Evolutionary conservation across 2,888 invertebrate genomes (phyloP), one percentile per base, ranked within the genome.

Genomic region (Timema podura): DNA sequence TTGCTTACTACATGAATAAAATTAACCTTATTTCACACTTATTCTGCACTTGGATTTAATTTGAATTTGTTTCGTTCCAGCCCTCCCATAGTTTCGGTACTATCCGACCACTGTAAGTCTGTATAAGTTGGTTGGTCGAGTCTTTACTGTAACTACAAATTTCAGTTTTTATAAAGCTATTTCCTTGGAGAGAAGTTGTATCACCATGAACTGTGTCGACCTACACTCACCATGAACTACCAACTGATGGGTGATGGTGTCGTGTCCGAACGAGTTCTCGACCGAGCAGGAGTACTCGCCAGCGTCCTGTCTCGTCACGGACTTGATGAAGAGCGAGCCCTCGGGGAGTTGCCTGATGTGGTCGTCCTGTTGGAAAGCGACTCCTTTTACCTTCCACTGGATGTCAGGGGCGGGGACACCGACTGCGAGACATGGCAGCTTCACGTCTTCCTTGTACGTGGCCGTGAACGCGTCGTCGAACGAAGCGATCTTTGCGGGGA

Each of bases 231-330:
- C 91, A 76, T 93, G 91, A 0, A 97, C 94, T 74, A 93, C 89
- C 68, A 97, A 86, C 70, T 92, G 91, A 81, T 96, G 95, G 0
- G 93, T 93, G 67, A 96, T 94, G 15, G 93, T 92, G 78, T 96
- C 96, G 76, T 93, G 92, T 67, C 96, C 96, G 80, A 94, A 94
- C 45, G 91, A 90, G 82, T 97, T 97, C 80, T 95, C 93, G 16
- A 95, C 96, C 76, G 91, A 90, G 82, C 97, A 97, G 0, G 95
- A 91, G 80, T 97, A 97, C 82, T 96, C 96, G 69, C 95, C 96
- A 69, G 95, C 94, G 82, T 97, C 96, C 73, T 91, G 90, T 48
- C 95, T 88, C 65, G 92, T 91, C 0, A 96, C 93, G 75, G 93
- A 92, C 72, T 92, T 92, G 72, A 97, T 93, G 77, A 93, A 88